Conservation (phyloP, 1,140 invertebrate species). For the Chrysopa pallens region DNA sequence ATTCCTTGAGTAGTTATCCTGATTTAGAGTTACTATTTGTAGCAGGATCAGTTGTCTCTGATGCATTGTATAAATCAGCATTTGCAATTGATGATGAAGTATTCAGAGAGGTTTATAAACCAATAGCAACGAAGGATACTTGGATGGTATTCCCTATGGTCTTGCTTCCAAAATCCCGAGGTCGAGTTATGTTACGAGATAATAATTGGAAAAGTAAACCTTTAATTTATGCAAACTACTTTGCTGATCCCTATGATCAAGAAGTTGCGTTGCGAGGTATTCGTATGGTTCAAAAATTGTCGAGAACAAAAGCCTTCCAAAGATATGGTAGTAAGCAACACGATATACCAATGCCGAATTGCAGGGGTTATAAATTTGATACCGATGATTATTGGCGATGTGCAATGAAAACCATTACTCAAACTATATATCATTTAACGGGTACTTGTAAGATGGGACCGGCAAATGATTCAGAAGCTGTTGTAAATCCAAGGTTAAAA, state of each 20-base stretch:
- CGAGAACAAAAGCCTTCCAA: slow-evolving; percentile 19
- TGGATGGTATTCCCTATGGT: slow-evolving; percentile 36
- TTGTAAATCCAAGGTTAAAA: slow-evolving; percentile 48
- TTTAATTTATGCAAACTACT: slow-evolving; percentile 66
- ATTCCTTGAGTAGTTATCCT: slow-evolving; percentile 41
- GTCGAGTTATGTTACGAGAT: slow-evolving; percentile 41
- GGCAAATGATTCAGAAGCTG: slow-evolving; percentile 37
- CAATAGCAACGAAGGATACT: slow-evolving; percentile 14
- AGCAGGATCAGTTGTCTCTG: slow-evolving; percentile 24
- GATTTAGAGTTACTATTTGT: slow-evolving; percentile 57
- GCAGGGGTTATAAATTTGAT: slow-evolving; percentile 35
- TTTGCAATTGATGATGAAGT: slow-evolving; percentile 22
- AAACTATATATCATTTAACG: slow-evolving; percentile 57
- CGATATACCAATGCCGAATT: slow-evolving; percentile 37
- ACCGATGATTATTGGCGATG: slow-evolving; percentile 56
- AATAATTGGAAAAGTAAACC: slow-evolving; percentile 59
- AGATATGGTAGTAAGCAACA: slow-evolving; percentile 29
- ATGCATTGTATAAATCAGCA: slow-evolving; percentile 21
- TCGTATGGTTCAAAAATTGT: slow-evolving; percentile 15
- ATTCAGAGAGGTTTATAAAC: slow-evolving; percentile 20
- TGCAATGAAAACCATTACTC: slow-evolving; percentile 40
- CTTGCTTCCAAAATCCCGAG: slow-evolving; percentile 49
- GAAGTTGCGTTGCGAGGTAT: slow-evolving; percentile 21
- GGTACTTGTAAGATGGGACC: slow-evolving; percentile 80
- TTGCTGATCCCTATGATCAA: slow-evolving; percentile 29